Percentiles rank a stretch among this genome's conserved stretches.
These are phyloP conservation scores for Drosophila novamexicana DNA, from an alignment of 1,140 invertebrate species.

Conservation along the genomic window DNA sequence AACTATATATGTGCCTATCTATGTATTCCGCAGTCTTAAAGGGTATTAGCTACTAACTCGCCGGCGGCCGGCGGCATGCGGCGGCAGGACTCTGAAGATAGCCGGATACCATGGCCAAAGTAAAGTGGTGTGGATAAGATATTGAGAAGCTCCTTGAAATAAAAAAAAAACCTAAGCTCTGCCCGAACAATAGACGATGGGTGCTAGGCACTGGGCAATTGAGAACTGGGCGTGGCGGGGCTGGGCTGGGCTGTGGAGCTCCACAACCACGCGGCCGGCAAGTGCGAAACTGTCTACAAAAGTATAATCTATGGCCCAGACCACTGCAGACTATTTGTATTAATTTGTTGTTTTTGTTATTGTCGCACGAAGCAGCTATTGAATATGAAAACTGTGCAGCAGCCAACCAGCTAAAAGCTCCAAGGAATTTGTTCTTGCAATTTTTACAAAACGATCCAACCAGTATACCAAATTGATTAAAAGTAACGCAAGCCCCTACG, in stretches of 20 bases:
- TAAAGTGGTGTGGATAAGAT: conserved; percentile 33
- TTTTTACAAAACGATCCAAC: conserved; percentile 19
- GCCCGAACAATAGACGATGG: conserved; percentile 10
- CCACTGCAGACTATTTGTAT: conserved; percentile 78
- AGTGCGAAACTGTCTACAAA: conserved; percentile 71
- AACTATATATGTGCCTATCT: conserved; percentile 2
- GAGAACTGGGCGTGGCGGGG: too few relatives aligned
- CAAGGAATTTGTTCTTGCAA: conserved; percentile 36
- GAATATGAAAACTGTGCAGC: conserved; percentile 47
- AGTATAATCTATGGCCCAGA: conserved; percentile 77
- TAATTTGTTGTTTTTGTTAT: conserved; percentile 54
- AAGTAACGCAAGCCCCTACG: background rate
- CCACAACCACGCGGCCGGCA: conserved; percentile 14
- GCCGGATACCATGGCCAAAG: conserved; percentile 19
- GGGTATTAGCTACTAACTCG: conserved; percentile 52
- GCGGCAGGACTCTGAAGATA: conserved; percentile 35
- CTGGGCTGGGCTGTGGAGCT: too few relatives aligned
- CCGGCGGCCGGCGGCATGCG: conserved; percentile 20
- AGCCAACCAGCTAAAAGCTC: background rate
- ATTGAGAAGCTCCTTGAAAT: conserved; percentile 27
- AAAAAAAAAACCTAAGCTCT: conserved; percentile 17
- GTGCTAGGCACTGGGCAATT: background rate
- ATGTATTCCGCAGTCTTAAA: conserved; percentile 49
- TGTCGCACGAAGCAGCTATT: conserved; percentile 31
- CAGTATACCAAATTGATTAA: background rate